Evolutionary conservation across 2,888 invertebrate species (phyloP), one percentile per base, ranked within the genome.

Genomic region (Callinectes sapidus): DNA sequence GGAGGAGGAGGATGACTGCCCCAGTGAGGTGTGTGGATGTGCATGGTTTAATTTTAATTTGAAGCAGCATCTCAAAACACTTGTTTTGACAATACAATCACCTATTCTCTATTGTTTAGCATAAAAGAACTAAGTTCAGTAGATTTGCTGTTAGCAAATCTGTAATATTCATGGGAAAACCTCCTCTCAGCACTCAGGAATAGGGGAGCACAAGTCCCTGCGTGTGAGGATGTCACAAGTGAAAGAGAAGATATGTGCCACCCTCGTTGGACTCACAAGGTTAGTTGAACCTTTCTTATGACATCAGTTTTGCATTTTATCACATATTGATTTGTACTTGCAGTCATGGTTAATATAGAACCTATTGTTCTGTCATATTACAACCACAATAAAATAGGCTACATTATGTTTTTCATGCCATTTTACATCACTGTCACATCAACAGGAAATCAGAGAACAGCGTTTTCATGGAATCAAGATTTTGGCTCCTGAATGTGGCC

Each of bases 401-500:
- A 48, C 48, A 48, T 10, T 48, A 10, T 48, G 48, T 6, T 6
- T 48, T 48, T 48, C 48, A 48, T 48, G 48, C 10, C 1, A 61
- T 16, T 18, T 39, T 39, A 61, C 32, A 39, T 6, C 10, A 16
- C 13, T 71, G 3, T 81, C 23, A 39, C 35, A 16, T n/a, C 35
- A 66, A 14, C 91, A 93, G 89, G n/a, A 90, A 85, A 16, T 87
- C 81, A 1, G 39, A 61, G 0, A 66, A 89, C 85, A 88, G 89
- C 32, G 85, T 91, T 66, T 89, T 89, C 5, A 39, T 93, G 23
- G 88, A 94, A n/a, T 35, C 55, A 0, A 87, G 94, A 10, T 94
- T 92, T 87, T 95, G 94, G 95, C 94, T 94, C 35, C 89, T 95
- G 81, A 94, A 94, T 86, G 66, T 95, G 18, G 93, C 95, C 13